Base-by-base conservation (phyloP, 35 echinoderm and acorn worm species). In the Apostichopus parvimensis region DNA sequence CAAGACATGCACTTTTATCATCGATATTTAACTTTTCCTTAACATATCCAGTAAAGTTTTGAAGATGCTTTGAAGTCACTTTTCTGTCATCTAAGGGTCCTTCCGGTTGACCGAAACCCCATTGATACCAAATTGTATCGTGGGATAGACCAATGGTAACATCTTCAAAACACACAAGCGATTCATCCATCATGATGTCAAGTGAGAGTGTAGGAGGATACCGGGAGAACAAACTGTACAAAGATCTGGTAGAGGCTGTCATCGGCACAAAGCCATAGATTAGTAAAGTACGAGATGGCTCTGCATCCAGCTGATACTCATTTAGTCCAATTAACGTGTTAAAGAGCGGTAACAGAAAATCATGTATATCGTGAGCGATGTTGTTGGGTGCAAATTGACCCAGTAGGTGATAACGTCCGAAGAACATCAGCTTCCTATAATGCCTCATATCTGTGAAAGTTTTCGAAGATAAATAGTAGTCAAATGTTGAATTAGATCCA, bases 351-450 rank as follows among this genome's bases (percentile, higher is more conserved):
- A 98, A 28, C 11, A 98, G 88, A 71, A 95, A 93, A 77, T 98
- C 96, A 58, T 98, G 96, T 62, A 98, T 78, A 61, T 95, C 93
- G 83, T 98, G 96, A 92, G 95, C 95, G 8, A 95, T 79, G 71
- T 98, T 98, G 15, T 76, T 77, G 5, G 94, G 88, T 53, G 95
- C 91, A 83, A 98, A 95, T 18, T 94, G 80, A 81, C 93, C 93
- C 34, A 98, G 82, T 18, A 98, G 13, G 10, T 93, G 60, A 53
- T 93, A 89, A 52, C 78, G 82, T 76, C 96, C 96, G 6, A 7
- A 20, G 13, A 2, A 20, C 6, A 18, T 7, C 15, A 18, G 21
- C n/a, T 75, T 75, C 6, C 20, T 6, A 75, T 7, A 7, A 22
- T 20, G 21, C 9, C 20, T 18, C 57, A 5, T 21, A 13, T 84